phyloP scores from a whole-genome alignment of 2,113 vertebrate species.

The Elephas maximus region DNA sequence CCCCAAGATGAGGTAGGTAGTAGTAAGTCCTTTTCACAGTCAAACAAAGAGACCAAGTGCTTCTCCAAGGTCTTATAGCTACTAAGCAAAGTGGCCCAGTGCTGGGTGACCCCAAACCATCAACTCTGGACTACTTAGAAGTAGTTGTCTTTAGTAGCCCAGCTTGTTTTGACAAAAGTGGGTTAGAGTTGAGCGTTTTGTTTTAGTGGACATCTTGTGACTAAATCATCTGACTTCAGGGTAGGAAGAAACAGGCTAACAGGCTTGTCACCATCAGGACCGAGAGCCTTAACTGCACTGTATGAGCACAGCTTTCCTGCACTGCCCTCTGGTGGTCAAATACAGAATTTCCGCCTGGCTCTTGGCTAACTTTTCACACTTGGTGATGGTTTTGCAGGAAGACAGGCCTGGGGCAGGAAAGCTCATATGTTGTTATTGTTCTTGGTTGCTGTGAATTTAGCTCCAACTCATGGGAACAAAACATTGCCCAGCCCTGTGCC shows the following conservation, averaged over 20 bases:
- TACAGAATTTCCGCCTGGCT: not conserved
- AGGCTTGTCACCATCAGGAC: not conserved
- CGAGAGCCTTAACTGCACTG: fast-evolving
- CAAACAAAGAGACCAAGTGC: not conserved
- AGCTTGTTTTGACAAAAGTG: not conserved
- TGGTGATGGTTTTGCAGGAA: not conserved
- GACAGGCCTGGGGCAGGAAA: not conserved
- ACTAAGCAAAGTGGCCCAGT: fast-evolving
- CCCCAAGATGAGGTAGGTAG: not conserved
- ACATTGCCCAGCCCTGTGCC: not conserved
- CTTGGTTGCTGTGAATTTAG: not conserved
- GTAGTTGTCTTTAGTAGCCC: not conserved
- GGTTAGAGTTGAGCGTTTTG: not conserved
- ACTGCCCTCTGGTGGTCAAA: slow-evolving; percentile 51
- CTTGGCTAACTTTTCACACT: not conserved
- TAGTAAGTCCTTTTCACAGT: not conserved
- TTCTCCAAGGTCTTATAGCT: not conserved
- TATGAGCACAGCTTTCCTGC: not conserved
- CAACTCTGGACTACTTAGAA: not conserved
- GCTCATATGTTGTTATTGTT: not conserved
- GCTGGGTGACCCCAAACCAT: not conserved
- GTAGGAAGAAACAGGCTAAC: not conserved
- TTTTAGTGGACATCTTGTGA: not conserved
- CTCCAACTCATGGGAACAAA: too few relatives aligned
- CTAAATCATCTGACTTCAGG: not conserved